These are phyloP conservation scores for Andrena chrysosceles DNA, from an alignment of 2,888 invertebrate genomes.

Conservation along the genomic window DNA sequence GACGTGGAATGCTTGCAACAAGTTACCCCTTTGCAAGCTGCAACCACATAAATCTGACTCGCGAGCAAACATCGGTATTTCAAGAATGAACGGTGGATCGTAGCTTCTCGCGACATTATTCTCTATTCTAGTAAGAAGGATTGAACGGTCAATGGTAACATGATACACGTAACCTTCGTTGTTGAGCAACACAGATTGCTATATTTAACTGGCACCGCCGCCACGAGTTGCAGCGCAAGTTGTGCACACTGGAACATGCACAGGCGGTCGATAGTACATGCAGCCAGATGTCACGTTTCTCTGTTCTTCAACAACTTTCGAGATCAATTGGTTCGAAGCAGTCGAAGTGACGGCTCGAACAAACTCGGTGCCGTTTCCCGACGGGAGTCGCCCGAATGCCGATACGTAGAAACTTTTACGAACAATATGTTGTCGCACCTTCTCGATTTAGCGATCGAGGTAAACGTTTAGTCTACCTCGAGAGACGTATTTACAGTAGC, in stretches of 20 bases:
- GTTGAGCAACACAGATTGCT: slow-evolving; percentile 9
- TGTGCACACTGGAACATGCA: background rate
- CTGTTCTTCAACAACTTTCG: slow-evolving; percentile 22
- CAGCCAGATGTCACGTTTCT: slow-evolving; percentile 26
- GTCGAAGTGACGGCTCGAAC: background rate
- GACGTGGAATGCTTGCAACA: background rate
- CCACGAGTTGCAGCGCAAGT: background rate
- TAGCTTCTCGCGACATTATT: background rate
- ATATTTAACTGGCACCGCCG: slow-evolving; percentile 21
- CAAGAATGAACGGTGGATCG: background rate
- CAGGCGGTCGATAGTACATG: slow-evolving; percentile 10
- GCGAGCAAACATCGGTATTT: background rate
- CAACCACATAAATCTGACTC: background rate
- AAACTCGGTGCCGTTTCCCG: background rate
- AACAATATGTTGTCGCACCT: background rate
- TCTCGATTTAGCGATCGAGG: background rate
- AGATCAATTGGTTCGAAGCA: background rate
- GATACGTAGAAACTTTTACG: slow-evolving; percentile 2
- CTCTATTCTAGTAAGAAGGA: background rate
- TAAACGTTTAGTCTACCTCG: background rate
- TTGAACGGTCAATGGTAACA: slow-evolving; percentile 4
- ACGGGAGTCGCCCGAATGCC: background rate
- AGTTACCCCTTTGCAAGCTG: slow-evolving; percentile 1
- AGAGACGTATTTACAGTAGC: background rate
- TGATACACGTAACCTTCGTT: slow-evolving; percentile 13